phyloP scores from a whole-genome alignment of 2,888 invertebrate species.

The Agriopis leucophaearia region DNA sequence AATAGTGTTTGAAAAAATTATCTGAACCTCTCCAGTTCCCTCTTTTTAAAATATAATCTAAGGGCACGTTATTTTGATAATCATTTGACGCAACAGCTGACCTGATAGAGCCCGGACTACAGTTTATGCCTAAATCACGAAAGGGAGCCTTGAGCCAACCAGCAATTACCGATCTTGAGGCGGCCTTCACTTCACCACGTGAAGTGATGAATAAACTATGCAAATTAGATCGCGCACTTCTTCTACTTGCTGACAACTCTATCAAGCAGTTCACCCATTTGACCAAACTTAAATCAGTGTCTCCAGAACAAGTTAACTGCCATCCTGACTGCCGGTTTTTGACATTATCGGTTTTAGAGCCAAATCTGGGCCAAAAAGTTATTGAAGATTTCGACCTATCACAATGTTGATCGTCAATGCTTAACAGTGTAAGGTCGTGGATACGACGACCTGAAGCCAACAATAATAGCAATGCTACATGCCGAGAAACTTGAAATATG shows the following conservation, averaged over 20 bases:
- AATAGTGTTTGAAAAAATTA: conserved; percentile 12
- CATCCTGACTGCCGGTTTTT: conserved; percentile 11
- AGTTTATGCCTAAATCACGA: background rate
- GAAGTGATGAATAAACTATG: conserved; percentile 10
- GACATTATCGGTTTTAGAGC: conserved; percentile 21
- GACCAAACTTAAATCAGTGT: background rate
- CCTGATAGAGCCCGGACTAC: conserved; percentile 5
- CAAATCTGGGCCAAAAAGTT: conserved; percentile 31
- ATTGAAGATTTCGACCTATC: no score
- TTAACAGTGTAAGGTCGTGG: no score
- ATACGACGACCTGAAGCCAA: no score
- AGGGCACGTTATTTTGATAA: conserved; percentile 4
- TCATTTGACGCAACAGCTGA: conserved; percentile 14
- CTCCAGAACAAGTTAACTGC: background rate
- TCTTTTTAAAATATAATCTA: background rate
- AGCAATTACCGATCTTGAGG: background rate
- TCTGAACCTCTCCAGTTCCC: conserved; percentile 9
- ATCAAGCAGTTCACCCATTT: background rate
- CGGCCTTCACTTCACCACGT: conserved; percentile 3
- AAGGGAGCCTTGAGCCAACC: conserved; percentile 8
- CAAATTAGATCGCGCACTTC: background rate
- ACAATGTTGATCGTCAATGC: no score
- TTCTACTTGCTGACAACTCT: background rate
- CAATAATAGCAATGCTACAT: no score
- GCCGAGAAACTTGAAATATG: no score